Evolutionary conservation across 1,140 invertebrate genomes (phyloP).

Genomic region (Leptinotarsa undecemlineata): DNA sequence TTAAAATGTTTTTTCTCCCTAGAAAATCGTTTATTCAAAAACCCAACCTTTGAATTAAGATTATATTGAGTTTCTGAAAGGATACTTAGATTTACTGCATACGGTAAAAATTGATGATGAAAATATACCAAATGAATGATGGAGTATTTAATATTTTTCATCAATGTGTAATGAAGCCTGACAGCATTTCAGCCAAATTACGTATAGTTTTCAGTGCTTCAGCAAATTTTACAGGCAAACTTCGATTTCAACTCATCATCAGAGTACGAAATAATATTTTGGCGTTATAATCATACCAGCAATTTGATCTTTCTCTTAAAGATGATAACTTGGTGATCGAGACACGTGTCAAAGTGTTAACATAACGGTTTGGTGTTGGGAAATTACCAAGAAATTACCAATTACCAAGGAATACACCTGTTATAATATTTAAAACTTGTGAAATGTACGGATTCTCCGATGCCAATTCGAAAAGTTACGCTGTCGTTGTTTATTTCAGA

Average conservation of each 20-base stretch:
- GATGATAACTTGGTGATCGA: too few relatives aligned
- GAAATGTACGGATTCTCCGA: not conserved
- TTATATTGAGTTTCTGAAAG: not conserved
- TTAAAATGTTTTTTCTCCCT: not conserved
- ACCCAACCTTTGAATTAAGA: not conserved
- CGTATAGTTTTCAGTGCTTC: too few relatives aligned
- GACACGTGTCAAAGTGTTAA: too few relatives aligned
- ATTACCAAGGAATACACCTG: not conserved
- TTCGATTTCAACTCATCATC: too few relatives aligned
- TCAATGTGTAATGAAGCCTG: slow-evolving; percentile 52
- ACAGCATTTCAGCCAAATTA: slow-evolving; percentile 21
- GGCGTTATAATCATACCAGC: too few relatives aligned
- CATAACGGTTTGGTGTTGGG: too few relatives aligned
- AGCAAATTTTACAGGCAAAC: too few relatives aligned
- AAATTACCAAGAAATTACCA: too few relatives aligned
- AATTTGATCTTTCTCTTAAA: too few relatives aligned
- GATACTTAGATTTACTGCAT: not conserved
- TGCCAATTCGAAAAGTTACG: not conserved
- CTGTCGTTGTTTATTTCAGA: too few relatives aligned
- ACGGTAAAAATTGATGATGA: not conserved
- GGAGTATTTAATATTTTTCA: slow-evolving; percentile 16
- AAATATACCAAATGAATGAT: not conserved
- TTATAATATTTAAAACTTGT: not conserved
- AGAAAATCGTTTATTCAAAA: not conserved
- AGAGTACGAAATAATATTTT: too few relatives aligned